phyloP scores from a whole-genome alignment of 1,140 invertebrate genomes.

The Drosophila sulfurigaster region DNA sequence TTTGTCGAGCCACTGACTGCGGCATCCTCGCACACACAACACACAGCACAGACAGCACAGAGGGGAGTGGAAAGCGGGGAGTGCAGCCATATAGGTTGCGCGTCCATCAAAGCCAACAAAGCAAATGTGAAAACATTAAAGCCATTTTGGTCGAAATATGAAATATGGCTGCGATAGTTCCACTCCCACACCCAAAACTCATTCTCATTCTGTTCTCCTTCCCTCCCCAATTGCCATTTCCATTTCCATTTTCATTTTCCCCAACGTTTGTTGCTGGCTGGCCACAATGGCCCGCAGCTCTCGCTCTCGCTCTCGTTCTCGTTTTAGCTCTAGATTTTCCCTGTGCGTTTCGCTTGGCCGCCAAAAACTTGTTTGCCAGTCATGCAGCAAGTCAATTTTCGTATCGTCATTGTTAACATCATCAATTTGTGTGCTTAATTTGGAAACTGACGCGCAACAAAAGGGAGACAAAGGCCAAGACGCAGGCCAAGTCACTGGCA shows the following conservation, averaged over 20 bases:
- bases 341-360: conserved; percentile 61
- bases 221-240: conserved; percentile 39
- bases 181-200: neutral
- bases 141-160: conserved; percentile 64
- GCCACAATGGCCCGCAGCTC: conserved; percentile 26
- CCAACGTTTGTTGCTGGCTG: conserved; percentile 15
- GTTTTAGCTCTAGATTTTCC: neutral
- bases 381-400: conserved; percentile 72
- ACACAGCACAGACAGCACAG: too few species aligned
- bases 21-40: conserved; percentile 5
- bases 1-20: conserved; percentile 70
- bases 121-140: conserved; percentile 83
- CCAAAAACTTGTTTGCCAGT: conserved; percentile 75
- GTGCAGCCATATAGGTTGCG: conserved; percentile 32
- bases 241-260: conserved; percentile 65
- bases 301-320: neutral
- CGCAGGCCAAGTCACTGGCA: conserved; percentile 1
- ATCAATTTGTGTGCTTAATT: conserved; percentile 83
- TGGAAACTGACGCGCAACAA: conserved; percentile 82
- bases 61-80: neutral
- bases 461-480: conserved; percentile 56
- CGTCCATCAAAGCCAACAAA: conserved; percentile 80
- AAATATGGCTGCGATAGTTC: conserved; percentile 72
- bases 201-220: conserved; percentile 3
- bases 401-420: conserved; percentile 83